Evolutionary conservation across 2,113 vertebrate species (phyloP), one percentile per base, ranked within the genome.

Genomic region (Litocranius walleri): DNA sequence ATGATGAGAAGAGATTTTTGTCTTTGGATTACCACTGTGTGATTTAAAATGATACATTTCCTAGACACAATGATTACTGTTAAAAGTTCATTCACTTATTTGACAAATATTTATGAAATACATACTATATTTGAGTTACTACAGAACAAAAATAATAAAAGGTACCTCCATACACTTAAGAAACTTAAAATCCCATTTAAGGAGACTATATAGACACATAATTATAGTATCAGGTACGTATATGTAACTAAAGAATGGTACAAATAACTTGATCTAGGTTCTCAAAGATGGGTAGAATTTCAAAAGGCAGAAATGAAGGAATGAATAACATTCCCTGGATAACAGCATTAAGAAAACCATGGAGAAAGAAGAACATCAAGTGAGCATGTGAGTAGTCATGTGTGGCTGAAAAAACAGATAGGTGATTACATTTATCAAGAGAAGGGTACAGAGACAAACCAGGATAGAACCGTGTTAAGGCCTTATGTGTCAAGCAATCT

Each of bases 31-130:
- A 96, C 7, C 7, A n/a, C 50, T 80, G 33, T 87, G 43, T 83
- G 19, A 21, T 88, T 95, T 30, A 90, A 97, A 97, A 71, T 50
- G 40, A 92, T 78, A 95, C 15, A 93, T 71, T 94, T 91, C 57
- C 61, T 96, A 86, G 23, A 94, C 56, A 91, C 17, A 84, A 92
- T 78, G 57, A 95, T 81, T 90, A 90, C 2, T 62, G 4, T 50
- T 94, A 80, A 95, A 95, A 93, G 36, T 62, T 90, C 19, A 91
- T 54, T 92, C 33, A 80, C 48, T 82, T 54, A 40, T 40, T 88
- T 94, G 57, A 85, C 59, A 89, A 88, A 29, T 91, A 97, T 67
- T 96, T 97, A 94, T 67, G 30, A 48, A 83, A 93, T 6, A 94
- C 8, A 29, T 74, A 74, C 25, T 94, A 61, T 17, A 96, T 52